phyloP scores from a whole-genome alignment of 2,888 invertebrate species.

The Orthosia incerta region DNA sequence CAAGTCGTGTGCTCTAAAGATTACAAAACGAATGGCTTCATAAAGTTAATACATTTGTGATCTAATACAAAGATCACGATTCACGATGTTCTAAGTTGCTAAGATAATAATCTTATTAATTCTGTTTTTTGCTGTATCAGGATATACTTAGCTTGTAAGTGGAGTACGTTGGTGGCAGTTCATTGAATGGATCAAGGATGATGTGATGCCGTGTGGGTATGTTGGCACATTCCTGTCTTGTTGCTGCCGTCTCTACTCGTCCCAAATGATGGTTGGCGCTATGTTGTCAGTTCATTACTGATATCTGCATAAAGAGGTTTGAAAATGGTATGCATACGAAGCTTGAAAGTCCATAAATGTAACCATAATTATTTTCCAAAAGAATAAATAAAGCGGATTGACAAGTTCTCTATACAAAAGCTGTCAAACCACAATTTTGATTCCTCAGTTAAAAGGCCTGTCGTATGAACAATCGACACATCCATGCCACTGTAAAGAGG shows the following conservation, averaged over 20 bases:
- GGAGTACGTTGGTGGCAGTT: conserved; percentile 32
- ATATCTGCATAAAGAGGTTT: neutral
- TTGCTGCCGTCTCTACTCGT: neutral
- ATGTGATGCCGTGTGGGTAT: conserved; percentile 5
- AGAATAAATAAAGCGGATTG: no score
- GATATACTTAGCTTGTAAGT: conserved; percentile 14
- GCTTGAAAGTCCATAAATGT: neutral
- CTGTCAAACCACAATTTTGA: no score
- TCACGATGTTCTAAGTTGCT: conserved; percentile 32
- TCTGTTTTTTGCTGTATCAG: conserved; percentile 41
- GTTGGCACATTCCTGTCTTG: neutral
- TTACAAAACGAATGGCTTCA: conserved; percentile 15
- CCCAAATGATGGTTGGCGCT: conserved; percentile 16
- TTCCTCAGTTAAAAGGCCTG: no score
- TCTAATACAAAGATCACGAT: conserved; percentile 40
- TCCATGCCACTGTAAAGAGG: neutral
- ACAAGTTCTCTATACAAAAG: no score
- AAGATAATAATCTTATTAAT: conserved; percentile 34
- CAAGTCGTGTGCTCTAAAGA: conserved; percentile 23
- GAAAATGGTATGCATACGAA: neutral
- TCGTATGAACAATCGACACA: no score
- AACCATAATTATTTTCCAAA: neutral
- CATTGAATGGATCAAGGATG: conserved; percentile 17
- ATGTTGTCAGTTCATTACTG: conserved; percentile 4
- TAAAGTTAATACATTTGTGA: conserved; percentile 6